These are phyloP conservation scores for Cabera pusaria DNA, from an alignment of 2,888 invertebrate species.

Conservation along the genomic window DNA sequence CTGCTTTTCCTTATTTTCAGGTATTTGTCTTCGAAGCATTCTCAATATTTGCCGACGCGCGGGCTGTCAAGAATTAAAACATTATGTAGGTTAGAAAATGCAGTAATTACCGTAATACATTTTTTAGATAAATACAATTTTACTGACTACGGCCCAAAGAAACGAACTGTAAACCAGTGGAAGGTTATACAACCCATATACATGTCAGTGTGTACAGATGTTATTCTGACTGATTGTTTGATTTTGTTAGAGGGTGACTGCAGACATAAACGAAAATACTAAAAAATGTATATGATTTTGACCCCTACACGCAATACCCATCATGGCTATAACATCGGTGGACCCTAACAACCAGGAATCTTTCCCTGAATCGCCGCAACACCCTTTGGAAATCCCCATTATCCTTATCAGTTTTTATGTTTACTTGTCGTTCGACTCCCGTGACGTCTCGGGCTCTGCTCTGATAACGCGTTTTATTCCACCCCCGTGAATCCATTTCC, in stretches of 20 bases:
- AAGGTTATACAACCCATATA: no score
- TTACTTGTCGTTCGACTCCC: conserved; percentile 31
- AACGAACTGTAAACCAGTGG: no score
- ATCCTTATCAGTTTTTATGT: conserved; percentile 39
- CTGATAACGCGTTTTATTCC: conserved; percentile 34
- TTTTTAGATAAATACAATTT: no score
- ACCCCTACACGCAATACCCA: no score
- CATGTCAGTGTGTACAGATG: no score
- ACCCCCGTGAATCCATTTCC: conserved; percentile 28
- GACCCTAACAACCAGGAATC: conserved; percentile 11
- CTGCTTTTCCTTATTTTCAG: conserved; percentile 28
- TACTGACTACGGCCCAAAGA: no score
- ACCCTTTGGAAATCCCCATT: conserved; percentile 22
- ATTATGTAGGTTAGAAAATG: background rate
- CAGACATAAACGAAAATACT: no score
- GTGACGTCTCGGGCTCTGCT: conserved; percentile 30
- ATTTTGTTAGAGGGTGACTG: no score
- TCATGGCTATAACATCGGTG: no score
- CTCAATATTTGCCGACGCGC: background rate
- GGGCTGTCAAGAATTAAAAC: background rate
- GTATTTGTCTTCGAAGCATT: conserved; percentile 21
- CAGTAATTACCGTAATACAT: no score
- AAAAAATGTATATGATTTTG: no score
- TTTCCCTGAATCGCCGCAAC: conserved; percentile 13
- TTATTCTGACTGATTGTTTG: no score